Evolutionary conservation across 2,113 vertebrate genomes (phyloP).

Genomic region (Callionymus lyra): DNA sequence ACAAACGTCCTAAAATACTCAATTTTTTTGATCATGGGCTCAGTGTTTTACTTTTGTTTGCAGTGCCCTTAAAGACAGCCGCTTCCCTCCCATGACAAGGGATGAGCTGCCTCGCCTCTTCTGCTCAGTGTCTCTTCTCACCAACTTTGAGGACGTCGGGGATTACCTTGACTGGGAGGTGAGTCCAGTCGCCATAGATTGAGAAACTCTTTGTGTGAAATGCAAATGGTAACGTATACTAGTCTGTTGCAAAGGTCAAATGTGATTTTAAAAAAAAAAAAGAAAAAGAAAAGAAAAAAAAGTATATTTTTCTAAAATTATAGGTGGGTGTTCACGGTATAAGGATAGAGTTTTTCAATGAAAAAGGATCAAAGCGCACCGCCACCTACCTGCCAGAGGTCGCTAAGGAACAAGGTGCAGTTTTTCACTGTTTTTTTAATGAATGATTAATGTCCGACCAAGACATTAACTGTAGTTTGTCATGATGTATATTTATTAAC

Average conservation of each 20-base stretch:
- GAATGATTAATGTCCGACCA: no score
- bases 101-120: conserved; percentile 98
- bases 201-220: background rate
- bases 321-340: conserved; percentile 99
- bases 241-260: no score
- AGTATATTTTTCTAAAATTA: conserved; percentile 2
- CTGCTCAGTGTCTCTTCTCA: conserved; percentile 99
- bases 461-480: no score
- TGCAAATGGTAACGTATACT: background rate
- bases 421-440: background rate
- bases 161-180: conserved; percentile 99
- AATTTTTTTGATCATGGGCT: no score
- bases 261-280: no score
- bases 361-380: conserved; percentile 99
- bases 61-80: conserved; percentile 99
- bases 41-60: no score
- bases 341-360: conserved; percentile 99
- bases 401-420: conserved; percentile 99
- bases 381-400: conserved; percentile 99
- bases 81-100: conserved; percentile 99
- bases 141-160: conserved; percentile 99
- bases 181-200: conserved; percentile 30
- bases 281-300: no score
- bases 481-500: no score
- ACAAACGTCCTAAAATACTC: no score